Conservation (phyloP, 37 sponge, comb jelly and placozoan species). For the Aplysina aerophoba region DNA sequence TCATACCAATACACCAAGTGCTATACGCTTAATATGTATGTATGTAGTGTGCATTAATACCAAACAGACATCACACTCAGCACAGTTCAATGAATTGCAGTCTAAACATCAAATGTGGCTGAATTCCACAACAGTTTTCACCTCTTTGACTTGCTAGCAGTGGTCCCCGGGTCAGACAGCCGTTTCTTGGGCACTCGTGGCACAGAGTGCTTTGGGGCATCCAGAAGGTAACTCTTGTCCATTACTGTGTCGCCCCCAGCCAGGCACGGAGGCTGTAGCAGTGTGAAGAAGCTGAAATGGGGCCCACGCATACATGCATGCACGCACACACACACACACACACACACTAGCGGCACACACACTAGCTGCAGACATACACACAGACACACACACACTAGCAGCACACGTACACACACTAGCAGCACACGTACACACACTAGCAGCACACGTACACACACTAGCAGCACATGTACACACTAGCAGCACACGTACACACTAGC, state of each 20-base stretch:
- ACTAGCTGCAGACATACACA: too few relatives aligned
- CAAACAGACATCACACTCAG: too few relatives aligned
- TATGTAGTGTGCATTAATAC: too few relatives aligned
- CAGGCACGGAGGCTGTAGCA: not conserved
- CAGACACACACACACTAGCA: too few relatives aligned
- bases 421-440: too few relatives aligned
- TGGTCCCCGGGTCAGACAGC: not conserved
- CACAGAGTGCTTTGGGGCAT: slow-evolving; percentile 24
- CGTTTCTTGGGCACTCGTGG: not conserved
- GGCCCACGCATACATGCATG: slow-evolving; percentile 11
- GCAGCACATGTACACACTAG: not conserved
- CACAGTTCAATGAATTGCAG: too few relatives aligned
- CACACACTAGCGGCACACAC: not conserved
- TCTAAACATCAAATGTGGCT: too few relatives aligned
- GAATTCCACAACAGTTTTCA: not conserved
- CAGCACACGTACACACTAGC: not conserved
- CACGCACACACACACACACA: not conserved
- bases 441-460: too few relatives aligned
- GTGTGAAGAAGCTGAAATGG: not conserved
- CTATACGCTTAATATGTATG: too few relatives aligned
- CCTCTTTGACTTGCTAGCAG: not conserved
- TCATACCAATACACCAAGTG: too few relatives aligned
- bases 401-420: too few relatives aligned
- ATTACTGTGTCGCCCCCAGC: slow-evolving; percentile 41
- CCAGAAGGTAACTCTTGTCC: slow-evolving; percentile 39